Evolutionary conservation across 2,113 vertebrate species (phyloP).

Genomic region (Aix galericulata): DNA sequence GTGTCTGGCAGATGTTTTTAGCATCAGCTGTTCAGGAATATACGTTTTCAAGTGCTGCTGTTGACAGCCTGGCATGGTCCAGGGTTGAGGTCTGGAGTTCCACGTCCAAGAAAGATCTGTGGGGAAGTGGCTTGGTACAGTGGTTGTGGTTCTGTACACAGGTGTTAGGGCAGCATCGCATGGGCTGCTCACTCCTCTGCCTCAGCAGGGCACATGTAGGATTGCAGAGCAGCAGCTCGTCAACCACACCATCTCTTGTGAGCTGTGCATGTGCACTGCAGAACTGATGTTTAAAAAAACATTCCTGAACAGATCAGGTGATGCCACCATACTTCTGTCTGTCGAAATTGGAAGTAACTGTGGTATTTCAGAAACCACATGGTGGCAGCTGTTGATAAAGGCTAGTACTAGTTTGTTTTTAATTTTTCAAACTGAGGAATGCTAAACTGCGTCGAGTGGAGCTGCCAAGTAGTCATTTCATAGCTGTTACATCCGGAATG

Average conservation of each 20-base stretch:
- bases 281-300: background rate
- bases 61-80: background rate
- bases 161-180: no score
- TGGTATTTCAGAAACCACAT: slow-evolving; percentile 53
- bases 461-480: background rate
- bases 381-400: slow-evolving; percentile 67
- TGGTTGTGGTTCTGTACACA: rapidly evolving
- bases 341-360: background rate
- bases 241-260: rapidly evolving
- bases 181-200: background rate
- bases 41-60: background rate
- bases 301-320: background rate
- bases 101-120: rapidly evolving
- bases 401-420: slow-evolving; percentile 1
- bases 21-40: background rate
- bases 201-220: background rate
- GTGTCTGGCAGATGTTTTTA: background rate
- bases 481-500: background rate
- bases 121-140: background rate
- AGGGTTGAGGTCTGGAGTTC: background rate
- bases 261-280: background rate
- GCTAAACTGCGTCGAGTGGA: background rate
- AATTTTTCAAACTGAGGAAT: background rate
- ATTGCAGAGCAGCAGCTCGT: background rate
- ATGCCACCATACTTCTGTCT: background rate